Base-by-base conservation (phyloP, 2,888 invertebrate species). In the Sepioteuthis lessoniana region DNA sequence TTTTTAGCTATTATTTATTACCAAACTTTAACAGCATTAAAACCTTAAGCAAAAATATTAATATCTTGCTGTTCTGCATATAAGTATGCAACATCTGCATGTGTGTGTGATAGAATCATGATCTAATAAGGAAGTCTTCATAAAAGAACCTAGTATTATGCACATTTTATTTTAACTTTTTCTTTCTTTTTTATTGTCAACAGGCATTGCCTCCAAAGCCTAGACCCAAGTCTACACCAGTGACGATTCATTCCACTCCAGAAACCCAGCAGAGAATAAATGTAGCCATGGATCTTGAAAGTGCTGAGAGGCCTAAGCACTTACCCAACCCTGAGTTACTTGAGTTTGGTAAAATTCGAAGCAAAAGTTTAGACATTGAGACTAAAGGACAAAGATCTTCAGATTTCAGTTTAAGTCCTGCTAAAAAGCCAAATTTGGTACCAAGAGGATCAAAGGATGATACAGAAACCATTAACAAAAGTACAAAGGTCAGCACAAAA, bases 191-290 rank as follows among this genome's bases (percentile, higher is more conserved):
- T 35, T 91, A 7, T 91, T 91, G 25, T 37, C 37, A 91, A 91
- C 38, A 91, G 38, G 91, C 35, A 7, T n/a, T 91, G 25, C 42
- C 91, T 46, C 46, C 38, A 37, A 91, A 46, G 16, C 46, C 42
- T 10, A 46, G 42, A 93, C 42, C 90, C 92, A 90, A 31, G 55
- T 90, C 37, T 76, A 91, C 94, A 91, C 94, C 93, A 90, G 42
- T 95, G 94, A 25, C 95, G 95, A 95, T 95, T 94, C 94, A 94
- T 93, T 42, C 93, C 94, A 90, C 35, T 94, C n/a, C 8, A 8
- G 76, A 76, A n/a, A 76, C n/a, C 76, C 31, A 76, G 10, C 76
- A 76, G 76, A 76, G 31, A 76, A n/a, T 7, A 31, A n/a, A 76
- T 76, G 10, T 13, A n/a, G 76, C 16, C 13, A 31, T 76, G 31